Evolutionary conservation across 1,140 invertebrate species (phyloP), one percentile per base, ranked within the genome.

Genomic region (Rhagoletis pomonella): DNA sequence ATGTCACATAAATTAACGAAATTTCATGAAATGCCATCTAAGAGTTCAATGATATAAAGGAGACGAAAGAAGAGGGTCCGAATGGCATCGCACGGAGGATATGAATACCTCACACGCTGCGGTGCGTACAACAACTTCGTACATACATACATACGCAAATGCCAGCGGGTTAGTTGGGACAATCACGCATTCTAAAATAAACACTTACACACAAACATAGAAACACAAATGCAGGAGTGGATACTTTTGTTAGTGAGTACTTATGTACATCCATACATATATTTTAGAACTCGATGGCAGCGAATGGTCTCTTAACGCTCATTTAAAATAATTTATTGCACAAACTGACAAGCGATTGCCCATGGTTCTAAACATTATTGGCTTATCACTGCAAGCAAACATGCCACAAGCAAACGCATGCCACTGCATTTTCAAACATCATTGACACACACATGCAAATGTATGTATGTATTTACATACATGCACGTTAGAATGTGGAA

Each of bases 321-420:
- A 91, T 92, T 92, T 90, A 90, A 92, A 92, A 92, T 92, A 92
- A 92, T 92, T 92, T 92, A 92, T 92, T 92, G 91, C 91, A 88
- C 89, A 89, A 87, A 89, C 87, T 92, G 91, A 92, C 91, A 92
- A 89, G 90, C 91, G 14, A 91, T 91, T 92, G 90, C 90, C 90
- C 89, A 1, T 1, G 0, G 88, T 89, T 90, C 88, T 81, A 81
- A 81, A 29, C 88, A 88, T 89, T 88, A 85, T 85, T 85, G 58
- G 84, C 84, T 85, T 85, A 85, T 85, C 84, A 85, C 17, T 81
- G 73, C 73, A 81, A 81, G 47, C 73, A 19, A 73, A 73, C 42
- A 73, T 73, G 12, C 44, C 44, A 81, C 47, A 81, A 81, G 10
- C 6, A 19, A 58, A 17, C 47, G 73, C n/a, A 29, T 55, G 47